Percentiles rank a stretch among this genome's conserved stretches.
Evolutionary conservation across 92 coral and sea anemone genomes (phyloP).

Genomic region (Palythoa grandiflora): DNA sequence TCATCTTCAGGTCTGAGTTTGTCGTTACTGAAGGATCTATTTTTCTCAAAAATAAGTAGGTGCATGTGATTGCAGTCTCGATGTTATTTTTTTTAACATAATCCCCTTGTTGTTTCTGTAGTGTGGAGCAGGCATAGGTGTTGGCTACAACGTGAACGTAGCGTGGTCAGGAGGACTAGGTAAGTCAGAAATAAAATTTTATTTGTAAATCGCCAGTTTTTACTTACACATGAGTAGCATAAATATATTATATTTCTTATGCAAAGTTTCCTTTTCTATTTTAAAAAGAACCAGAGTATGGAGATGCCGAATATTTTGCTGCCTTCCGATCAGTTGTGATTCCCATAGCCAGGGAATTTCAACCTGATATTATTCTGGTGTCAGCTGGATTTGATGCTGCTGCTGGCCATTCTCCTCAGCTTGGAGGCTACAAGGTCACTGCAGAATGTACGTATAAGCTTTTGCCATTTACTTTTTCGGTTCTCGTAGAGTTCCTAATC

Average conservation of each 20-base stretch:
- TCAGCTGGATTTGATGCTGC: constrained; percentile 99
- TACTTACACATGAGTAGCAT: too few relatives aligned
- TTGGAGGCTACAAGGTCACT: constrained; percentile 97
- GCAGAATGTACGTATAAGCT: constrained; percentile 86
- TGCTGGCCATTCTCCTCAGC: constrained; percentile 95
- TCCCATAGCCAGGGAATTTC: constrained; percentile 96
- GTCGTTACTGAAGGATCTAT: too few relatives aligned
- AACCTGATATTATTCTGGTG: constrained; percentile 92
- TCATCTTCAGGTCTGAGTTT: too few relatives aligned
- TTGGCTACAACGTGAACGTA: constrained; percentile 97
- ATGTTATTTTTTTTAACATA: background rate
- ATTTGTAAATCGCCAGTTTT: background rate
- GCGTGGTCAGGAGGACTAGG: constrained; percentile 99
- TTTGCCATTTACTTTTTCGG: background rate
- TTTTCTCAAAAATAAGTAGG: too few relatives aligned
- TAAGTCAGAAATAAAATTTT: constrained; percentile 49
- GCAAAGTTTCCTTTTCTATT: background rate
- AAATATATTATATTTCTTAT: too few relatives aligned
- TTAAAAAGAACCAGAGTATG: constrained; percentile 87
- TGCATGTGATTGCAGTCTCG: background rate
- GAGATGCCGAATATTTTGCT: constrained; percentile 97
- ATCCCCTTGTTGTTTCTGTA: constrained; percentile 29
- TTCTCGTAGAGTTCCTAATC: too few relatives aligned
- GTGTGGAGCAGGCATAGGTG: constrained; percentile 99
- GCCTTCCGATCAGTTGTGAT: constrained; percentile 98